Base-by-base conservation (phyloP, 2,888 invertebrate species). In the Bursaphelenchus okinawaensis region DNA sequence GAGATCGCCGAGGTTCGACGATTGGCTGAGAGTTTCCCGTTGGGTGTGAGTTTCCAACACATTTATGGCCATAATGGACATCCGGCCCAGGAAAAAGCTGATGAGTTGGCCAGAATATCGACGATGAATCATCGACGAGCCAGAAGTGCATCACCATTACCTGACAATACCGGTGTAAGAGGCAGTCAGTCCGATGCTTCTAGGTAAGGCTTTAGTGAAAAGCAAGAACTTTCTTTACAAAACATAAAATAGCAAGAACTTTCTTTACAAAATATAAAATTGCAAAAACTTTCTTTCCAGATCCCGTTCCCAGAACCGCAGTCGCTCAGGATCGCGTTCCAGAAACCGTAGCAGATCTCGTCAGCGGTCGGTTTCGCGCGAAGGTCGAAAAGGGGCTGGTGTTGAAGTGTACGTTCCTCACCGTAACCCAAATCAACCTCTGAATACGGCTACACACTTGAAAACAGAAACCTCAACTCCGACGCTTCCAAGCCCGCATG, bases 11-110 rank as follows among this genome's bases (percentile, higher is more conserved):
- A 19, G 4, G 19, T 56, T 1, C 56, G 56, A 2, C 56, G 23
- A n/a, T 56, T 24, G 56, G 56, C 56, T 19, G 26, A 56, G 6
- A n/a, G 23, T 26, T 56, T 56, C 6, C 56, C 56, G 56, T n/a
- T 24, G n/a, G 56, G 56, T n/a, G 56, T 56, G 12, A 56, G 24
- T 19, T 56, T 56, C 29, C 29, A 56, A 26, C 56, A 56, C 29
- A 27, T 56, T 19, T 56, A 56, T 6, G 56, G 26, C 4, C 56
- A 56, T 6, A 19, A 56, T 19, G 56, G 56, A 12, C 56, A 56
- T 26, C 16, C 20, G 56, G 56, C 26, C 12, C 23, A 56, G 26
- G 56, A 56, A 4, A 16, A n/a, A 2, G 56, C 56, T 8, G 56
- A 56, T 4, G 29, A 28, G n/a, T 56, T 56, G 56, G 56, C 56